These are phyloP conservation scores for Agrotis exclamationis DNA, from an alignment of 2,888 invertebrate species.

Conservation along the genomic window DNA sequence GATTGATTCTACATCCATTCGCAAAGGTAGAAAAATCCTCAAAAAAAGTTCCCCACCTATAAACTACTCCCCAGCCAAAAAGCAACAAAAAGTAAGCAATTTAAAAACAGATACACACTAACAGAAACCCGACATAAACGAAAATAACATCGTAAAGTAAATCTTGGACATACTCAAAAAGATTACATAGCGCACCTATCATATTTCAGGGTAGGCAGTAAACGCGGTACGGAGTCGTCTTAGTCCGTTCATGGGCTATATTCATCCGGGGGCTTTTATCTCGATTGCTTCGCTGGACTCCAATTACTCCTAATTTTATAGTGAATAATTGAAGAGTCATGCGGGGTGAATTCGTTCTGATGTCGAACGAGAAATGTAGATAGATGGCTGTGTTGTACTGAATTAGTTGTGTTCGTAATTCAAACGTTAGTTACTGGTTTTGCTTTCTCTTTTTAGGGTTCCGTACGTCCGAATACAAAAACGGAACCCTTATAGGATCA, in stretches of 20 bases:
- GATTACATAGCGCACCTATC: constrained; percentile 63
- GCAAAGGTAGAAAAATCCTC: not conserved
- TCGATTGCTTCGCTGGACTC: constrained; percentile 76
- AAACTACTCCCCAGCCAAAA: constrained; percentile 19
- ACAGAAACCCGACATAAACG: constrained; percentile 36
- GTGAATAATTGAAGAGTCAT: constrained; percentile 76
- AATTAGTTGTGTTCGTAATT: not conserved
- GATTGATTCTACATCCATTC: too few relatives aligned
- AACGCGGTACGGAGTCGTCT: constrained; percentile 57
- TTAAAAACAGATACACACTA: constrained; percentile 43
- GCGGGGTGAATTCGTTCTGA: constrained; percentile 1
- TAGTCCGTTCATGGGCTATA: constrained; percentile 67
- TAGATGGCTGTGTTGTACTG: not conserved
- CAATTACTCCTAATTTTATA: constrained; percentile 81
- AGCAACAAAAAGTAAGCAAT: constrained; percentile 49
- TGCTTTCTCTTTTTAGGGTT: too few relatives aligned
- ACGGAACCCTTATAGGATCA: too few relatives aligned
- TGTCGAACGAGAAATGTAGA: not conserved
- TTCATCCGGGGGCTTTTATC: constrained; percentile 77
- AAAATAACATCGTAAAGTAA: constrained; percentile 52
- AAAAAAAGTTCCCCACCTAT: constrained; percentile 15
- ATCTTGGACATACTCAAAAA: constrained; percentile 64
- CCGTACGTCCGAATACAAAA: too few relatives aligned
- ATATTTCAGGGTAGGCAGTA: constrained; percentile 66
- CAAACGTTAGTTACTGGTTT: not conserved